Base-by-base conservation (phyloP, 2,113 vertebrate genomes). In the Haemorhous mexicanus region DNA sequence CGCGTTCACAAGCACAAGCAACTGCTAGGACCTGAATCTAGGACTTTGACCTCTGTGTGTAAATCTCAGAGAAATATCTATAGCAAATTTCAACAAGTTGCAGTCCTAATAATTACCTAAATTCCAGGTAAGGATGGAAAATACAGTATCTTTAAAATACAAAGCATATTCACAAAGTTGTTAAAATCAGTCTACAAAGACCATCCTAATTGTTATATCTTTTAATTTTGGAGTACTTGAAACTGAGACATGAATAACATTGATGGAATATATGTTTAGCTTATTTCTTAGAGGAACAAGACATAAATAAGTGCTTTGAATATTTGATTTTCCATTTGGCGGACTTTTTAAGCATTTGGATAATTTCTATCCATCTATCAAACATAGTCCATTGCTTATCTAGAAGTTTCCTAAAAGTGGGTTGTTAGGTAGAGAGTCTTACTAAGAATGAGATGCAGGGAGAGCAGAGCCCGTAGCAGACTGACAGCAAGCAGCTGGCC, bases 271-370 rank as follows among this genome's bases (percentile, higher is more conserved):
- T 62, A 83, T 73, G 80, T 93, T 91, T 73, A 73, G 32, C 28
- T 85, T 73, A 90, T 68, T 95, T 93, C 58, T 85, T 90, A 85
- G 41, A 76, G 20, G 53, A 76, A 73, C 6, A 95, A 96, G 79
- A 52, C 2, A 2, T 22, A 85, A 58, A 73, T 61, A 41, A 80
- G 66, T 93, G 52, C 21, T 93, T 63, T 63, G 35, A 94, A 58
- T 78, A 13, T 66, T 66, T 91, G 46, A 73, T 73, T 93, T 91
- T 95, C 74, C 41, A 90, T 55, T 49, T 56, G 49, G 49, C 6
- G 49, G 22, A 78, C 39, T 50, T 93, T 44, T 79, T n/a, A 68
- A 85, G 69, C 32, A 68, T 93, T 35, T 61, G 37, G 58, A 66
- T 63, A 61, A 76, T 73, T 92, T 87, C 47, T 81, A 21, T 61